phyloP scores from a whole-genome alignment of 2,113 vertebrate genomes.

The Osmerus eperlanus region DNA sequence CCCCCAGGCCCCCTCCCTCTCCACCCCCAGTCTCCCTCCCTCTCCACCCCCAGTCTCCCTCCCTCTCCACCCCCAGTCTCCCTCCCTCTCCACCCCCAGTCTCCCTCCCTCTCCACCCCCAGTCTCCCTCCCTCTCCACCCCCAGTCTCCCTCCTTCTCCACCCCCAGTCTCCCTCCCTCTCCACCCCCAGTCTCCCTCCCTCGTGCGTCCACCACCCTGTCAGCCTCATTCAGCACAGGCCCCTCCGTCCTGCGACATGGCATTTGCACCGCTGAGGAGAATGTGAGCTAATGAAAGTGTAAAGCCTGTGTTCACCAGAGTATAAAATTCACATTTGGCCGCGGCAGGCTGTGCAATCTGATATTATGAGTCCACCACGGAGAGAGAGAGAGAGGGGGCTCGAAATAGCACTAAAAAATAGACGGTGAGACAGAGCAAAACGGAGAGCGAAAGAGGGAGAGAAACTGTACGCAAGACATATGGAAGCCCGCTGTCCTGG shows the following conservation, averaged over 20 bases:
- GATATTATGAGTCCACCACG: slow-evolving; percentile 72
- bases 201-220: slow-evolving; percentile 39
- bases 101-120: neutral
- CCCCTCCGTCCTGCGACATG: slow-evolving; percentile 61
- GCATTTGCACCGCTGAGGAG: slow-evolving; percentile 75
- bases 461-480: neutral
- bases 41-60: slow-evolving; percentile 15
- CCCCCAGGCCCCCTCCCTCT: neutral
- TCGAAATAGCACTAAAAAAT: slow-evolving; percentile 44
- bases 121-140: neutral
- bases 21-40: neutral
- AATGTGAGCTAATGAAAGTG: slow-evolving; percentile 85
- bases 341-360: slow-evolving; percentile 72
- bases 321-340: slow-evolving; percentile 83
- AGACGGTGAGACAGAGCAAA: slow-evolving; percentile 17
- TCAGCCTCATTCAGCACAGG: slow-evolving; percentile 58
- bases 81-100: slow-evolving; percentile 21
- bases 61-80: neutral
- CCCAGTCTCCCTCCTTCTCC: neutral
- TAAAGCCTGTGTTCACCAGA: slow-evolving; percentile 77
- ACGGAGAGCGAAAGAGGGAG: slow-evolving; percentile 10
- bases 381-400: slow-evolving; percentile 39
- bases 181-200: neutral
- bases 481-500: neutral
- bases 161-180: neutral